Conservation (phyloP, 2,113 vertebrate genomes). For the Zosterops hypoxanthus region DNA sequence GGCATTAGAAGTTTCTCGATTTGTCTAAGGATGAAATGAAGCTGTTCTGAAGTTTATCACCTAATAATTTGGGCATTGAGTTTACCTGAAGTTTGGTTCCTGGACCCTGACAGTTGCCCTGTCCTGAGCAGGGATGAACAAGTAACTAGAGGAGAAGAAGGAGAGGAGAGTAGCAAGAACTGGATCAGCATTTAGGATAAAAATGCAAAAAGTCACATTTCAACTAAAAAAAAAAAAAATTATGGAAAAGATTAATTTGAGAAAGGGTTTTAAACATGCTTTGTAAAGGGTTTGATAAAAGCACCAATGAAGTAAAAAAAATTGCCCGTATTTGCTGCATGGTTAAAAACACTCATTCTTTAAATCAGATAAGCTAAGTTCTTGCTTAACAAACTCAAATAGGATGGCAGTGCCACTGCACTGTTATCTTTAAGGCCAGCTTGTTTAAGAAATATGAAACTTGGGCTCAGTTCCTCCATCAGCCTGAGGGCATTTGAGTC, state of each 20-base stretch:
- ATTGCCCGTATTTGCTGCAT: neutral
- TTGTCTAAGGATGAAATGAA: neutral
- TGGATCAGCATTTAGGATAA: neutral
- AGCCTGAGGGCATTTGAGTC: slow-evolving; percentile 1
- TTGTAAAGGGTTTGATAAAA: neutral
- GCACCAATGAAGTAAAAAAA: neutral
- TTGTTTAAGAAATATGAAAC: neutral
- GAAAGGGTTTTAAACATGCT: neutral
- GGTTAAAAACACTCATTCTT: neutral
- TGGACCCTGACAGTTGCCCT: neutral
- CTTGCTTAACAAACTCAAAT: neutral
- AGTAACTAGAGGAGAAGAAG: neutral
- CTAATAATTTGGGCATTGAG: neutral
- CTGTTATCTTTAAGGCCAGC: neutral
- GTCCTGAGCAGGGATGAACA: neutral
- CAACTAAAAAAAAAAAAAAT: neutral
- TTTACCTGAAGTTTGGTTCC: neutral
- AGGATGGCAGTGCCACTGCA: neutral
- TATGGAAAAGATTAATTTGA: neutral
- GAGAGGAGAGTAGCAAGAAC: neutral
- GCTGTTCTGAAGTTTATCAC: neutral
- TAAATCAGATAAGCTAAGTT: neutral
- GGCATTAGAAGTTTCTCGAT: neutral
- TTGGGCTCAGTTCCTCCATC: neutral
- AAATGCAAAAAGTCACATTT: neutral